These are phyloP conservation scores for Bellardia bayeri DNA, from an alignment of 2,888 invertebrate genomes.

Conservation along the genomic window DNA sequence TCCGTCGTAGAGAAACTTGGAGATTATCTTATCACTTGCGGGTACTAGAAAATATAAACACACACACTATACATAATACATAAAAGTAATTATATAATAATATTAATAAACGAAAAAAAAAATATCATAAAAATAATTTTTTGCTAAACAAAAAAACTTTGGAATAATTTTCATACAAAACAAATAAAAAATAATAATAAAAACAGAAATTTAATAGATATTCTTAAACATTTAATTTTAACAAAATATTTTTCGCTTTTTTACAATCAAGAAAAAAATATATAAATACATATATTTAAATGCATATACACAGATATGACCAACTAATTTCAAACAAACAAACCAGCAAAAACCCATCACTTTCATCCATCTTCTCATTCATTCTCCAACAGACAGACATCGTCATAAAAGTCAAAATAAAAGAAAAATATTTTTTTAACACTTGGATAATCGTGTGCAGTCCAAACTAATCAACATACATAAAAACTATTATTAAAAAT, in stretches of 20 bases:
- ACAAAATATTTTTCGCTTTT: slow-evolving; percentile 42
- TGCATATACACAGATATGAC: slow-evolving; percentile 42
- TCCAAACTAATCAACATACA: slow-evolving; percentile 29
- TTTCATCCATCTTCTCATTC: not conserved
- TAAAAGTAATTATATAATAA: slow-evolving; percentile 78
- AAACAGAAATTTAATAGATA: slow-evolving; percentile 66
- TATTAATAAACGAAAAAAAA: slow-evolving; percentile 75
- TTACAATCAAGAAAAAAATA: slow-evolving; percentile 6
- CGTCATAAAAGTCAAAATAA: not conserved
- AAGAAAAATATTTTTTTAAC: slow-evolving; percentile 41
- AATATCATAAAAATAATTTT: slow-evolving; percentile 69
- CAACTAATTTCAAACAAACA: slow-evolving; percentile 11
- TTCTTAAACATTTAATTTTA: slow-evolving; percentile 55
- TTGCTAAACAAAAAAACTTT: slow-evolving; percentile 70
- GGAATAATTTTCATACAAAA: slow-evolving; percentile 73
- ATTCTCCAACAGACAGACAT: slow-evolving; percentile 21
- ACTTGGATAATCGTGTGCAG: slow-evolving; percentile 15
- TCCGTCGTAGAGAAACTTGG: slow-evolving; percentile 98
- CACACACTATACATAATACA: slow-evolving; percentile 76
- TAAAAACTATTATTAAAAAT: slow-evolving; percentile 45
- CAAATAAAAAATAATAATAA: slow-evolving; percentile 70
- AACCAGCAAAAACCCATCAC: slow-evolving; percentile 1
- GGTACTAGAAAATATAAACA: slow-evolving; percentile 90
- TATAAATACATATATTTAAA: not conserved
- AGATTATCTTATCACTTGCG: slow-evolving; percentile 98